These are phyloP conservation scores for Siderastrea radians DNA, from an alignment of 92 coral and sea anemone species.

Conservation along the genomic window DNA sequence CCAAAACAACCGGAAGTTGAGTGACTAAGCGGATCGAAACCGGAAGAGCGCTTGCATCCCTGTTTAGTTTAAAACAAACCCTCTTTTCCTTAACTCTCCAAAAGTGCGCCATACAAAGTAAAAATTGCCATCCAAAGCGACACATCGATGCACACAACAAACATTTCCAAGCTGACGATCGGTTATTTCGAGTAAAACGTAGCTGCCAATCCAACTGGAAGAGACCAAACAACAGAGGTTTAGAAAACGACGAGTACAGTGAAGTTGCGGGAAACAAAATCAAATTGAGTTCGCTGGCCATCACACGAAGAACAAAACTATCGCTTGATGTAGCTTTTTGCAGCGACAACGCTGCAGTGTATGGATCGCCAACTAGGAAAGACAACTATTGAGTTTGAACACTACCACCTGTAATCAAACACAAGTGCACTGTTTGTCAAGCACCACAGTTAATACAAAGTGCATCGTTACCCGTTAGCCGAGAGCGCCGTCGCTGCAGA, in stretches of 20 bases:
- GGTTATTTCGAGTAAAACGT: neutral
- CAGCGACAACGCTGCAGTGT: conserved; percentile 23
- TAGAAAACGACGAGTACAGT: neutral
- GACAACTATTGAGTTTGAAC: conserved; percentile 19
- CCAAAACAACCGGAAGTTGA: conserved; percentile 42
- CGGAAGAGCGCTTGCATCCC: neutral
- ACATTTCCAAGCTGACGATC: neutral
- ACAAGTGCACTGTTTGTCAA: conserved; percentile 18
- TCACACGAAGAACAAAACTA: too few species aligned
- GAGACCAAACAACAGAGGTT: neutral
- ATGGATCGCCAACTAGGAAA: conserved; percentile 8
- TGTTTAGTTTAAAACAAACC: neutral
- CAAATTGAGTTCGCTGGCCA: neutral
- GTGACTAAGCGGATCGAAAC: neutral
- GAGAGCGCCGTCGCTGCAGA: conserved; percentile 41
- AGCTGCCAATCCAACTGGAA: neutral
- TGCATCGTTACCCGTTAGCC: conserved; percentile 30
- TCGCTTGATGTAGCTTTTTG: neutral
- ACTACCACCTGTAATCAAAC: conserved; percentile 33
- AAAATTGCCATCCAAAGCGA: neutral
- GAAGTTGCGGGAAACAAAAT: neutral
- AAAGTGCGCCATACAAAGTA: neutral
- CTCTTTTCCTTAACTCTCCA: too few species aligned
- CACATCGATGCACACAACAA: neutral
- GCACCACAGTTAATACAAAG: conserved; percentile 1